Evolutionary conservation across 2,888 invertebrate genomes (phyloP), one percentile per base, ranked within the genome.

Genomic region (Leucophora obtusa): DNA sequence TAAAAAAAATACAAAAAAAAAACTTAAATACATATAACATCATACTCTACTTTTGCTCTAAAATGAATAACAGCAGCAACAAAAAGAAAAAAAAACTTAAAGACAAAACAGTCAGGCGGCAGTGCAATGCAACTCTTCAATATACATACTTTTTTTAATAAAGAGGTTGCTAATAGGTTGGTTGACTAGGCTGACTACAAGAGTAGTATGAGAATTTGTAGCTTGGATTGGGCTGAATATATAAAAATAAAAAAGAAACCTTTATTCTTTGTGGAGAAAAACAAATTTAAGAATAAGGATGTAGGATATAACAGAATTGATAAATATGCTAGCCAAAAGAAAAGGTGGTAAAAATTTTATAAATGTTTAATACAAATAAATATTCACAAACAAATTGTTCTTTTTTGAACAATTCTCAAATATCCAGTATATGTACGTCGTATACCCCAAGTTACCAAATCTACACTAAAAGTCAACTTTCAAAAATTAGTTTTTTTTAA

Each of bases 1-100:
- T 35, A 33, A 18, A 21, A 66, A 60, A 53, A 33, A 24, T 35
- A 33, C 15, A 14, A 11, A 59, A 50, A 15, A 66, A 53, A 38
- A 58, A 43, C 58, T 47, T n/a, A 47, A 47, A n/a, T n/a, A n/a
- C n/a, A n/a, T n/a, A 47, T 47, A 47, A n/a, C 43, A 47, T 47
- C 43, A 47, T 47, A 70, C 47, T 38, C 53, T 18, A 28, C 21
- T 54, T 50, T 5, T 18, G n/a, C 33, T 43, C 18, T 18, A 60
- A 51, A 51, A 51, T 24, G 35, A 15, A 24, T 33, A 33, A 9
- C 33, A 65, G 51, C 43, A 50, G 24, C 24, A 51, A 65, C 28
- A 47, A 15, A 35, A 66, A 7, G 1, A 2, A 43, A 43, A 43
- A 47, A 47, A 47, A 47, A 47, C 43, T n/a, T 47, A 47, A 15